A percentile compares a stretch with the other conserved stretches of the same genome.
These are phyloP conservation scores for Caerostris darwini DNA, from an alignment of 1,140 invertebrate genomes.

Conservation along the genomic window DNA sequence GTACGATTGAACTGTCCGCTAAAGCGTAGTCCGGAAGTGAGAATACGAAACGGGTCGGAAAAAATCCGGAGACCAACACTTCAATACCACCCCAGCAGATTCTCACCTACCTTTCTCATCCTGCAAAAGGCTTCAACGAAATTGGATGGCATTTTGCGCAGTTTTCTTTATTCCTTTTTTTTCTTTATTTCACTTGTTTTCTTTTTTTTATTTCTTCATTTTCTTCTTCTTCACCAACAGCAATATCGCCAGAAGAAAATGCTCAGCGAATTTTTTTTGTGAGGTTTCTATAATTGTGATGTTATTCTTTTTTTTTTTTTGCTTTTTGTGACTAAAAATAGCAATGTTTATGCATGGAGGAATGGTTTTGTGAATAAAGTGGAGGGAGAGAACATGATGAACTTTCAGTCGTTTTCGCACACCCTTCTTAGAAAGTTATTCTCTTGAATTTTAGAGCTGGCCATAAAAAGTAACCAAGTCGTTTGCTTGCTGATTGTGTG, in stretches of 20 bases:
- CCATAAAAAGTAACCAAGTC: conserved; percentile 48
- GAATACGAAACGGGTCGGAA: conserved; percentile 49
- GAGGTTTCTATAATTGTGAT: conserved; percentile 4
- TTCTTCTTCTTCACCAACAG: conserved; percentile 17
- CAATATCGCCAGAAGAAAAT: not conserved
- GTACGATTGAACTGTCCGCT: conserved; percentile 53
- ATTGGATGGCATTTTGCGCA: conserved; percentile 48
- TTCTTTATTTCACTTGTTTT: conserved; percentile 84
- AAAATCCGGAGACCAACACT: conserved; percentile 65
- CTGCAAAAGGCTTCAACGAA: conserved; percentile 45
- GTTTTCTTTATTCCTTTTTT: conserved; percentile 86
- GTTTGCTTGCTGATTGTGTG: not conserved
- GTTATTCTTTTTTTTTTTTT: not conserved
- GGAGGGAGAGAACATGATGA: too few species aligned
- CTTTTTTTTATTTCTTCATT: not conserved
- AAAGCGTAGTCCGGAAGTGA: conserved; percentile 55
- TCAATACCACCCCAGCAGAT: not conserved
- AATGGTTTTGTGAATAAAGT: conserved; percentile 24
- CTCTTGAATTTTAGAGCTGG: conserved; percentile 45
- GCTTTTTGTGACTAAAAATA: not conserved
- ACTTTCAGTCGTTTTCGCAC: too few species aligned
- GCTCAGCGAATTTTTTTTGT: not conserved
- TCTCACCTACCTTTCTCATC: conserved; percentile 19
- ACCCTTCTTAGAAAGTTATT: not conserved
- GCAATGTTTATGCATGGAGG: conserved; percentile 14